Base-by-base conservation (phyloP, 2,113 vertebrate genomes). In the Pionites leucogaster region DNA sequence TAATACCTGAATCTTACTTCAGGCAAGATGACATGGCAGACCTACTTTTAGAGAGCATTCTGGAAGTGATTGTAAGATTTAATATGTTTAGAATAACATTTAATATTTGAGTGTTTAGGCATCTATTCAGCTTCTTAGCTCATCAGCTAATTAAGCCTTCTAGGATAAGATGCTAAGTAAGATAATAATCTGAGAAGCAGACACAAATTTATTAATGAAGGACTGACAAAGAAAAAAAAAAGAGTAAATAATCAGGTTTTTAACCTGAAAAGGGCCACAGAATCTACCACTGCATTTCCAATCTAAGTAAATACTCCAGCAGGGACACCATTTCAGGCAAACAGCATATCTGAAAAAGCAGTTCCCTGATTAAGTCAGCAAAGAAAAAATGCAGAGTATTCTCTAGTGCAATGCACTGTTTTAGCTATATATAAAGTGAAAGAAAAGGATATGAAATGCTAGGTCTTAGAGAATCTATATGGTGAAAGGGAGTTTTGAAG, bases 311-410 rank as follows among this genome's bases (percentile, higher is more conserved):
- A 93, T 84, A 84, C 79, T 76, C 42, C 90, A 80, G 18, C 29
- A 83, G 95, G 94, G 89, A 96, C 77, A 96, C 37, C 94, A 88
- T 94, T 97, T 96, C 94, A 97, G 92, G 72, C 83, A 97, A 95
- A 95, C 74, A 96, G 63, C 68, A 95, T 97, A 95, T 96, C 88
- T 97, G 88, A 96, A 97, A 87, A 94, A 98, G 59, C n/a, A 92
- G 91, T 47, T 90, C 85, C 79, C 74, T 96, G 95, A 97, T 97
- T 96, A 97, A 96, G 91, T 72, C 49, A 67, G 49, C 41, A 74
- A 77, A 82, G 94, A 97, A 97, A 97, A 97, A 98, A 97, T 93
- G 96, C 77, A 37, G 52, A 31, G 5, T 78, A 74, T 92, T 93
- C 93, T 94, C 82, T 60, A 59, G 87, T 70, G 83, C 68, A 90